Evolutionary conservation across 2,888 invertebrate species (phyloP), one percentile per base, ranked within the genome.

Genomic region (Apamea epomidion): DNA sequence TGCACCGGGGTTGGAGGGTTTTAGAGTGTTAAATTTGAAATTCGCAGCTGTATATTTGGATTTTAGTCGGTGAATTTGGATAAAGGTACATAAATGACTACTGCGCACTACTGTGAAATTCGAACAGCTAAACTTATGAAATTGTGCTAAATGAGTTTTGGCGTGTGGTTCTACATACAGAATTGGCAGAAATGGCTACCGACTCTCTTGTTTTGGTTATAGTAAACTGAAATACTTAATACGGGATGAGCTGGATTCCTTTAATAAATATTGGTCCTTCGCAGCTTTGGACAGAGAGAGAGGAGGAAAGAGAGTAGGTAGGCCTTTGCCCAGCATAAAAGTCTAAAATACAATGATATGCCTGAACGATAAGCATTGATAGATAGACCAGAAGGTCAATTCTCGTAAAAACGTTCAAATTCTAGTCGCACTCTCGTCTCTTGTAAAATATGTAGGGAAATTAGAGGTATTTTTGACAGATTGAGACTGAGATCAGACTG

Each of bases 81-180:
- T 76, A 68, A 68, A 74, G 76, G 60, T 60, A 85, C 45, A 72
- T 76, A 70, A 82, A 82, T 83, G 72, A 78, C 54, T 78, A 69
- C 71, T 37, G 72, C 37, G 60, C 16, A 48, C 68, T 72, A 25
- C 69, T 73, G 62, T 83, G 78, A 78, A 83, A 60, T 82, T 79
- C 37, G 79, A 78, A 82, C 84, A 62, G 78, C 72, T 73, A 82
- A 83, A 84, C 79, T 84, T 83, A 83, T 78, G 72, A 78, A 73
- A 83, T 78, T 83, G 84, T 78, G 16, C 45, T 83, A 67, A 78
- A 78, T 83, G 51, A 45, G 62, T 78, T 78, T 78, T 83, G 84
- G 72, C 54, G 37, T 83, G 78, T 71, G 67, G 67, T 68, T 72
- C 67, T 67, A 58, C 29, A 64, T 69, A 69, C 71, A 29, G 45